Conservation (phyloP, 2,888 invertebrate genomes). For the Zaprionus lineosus region DNA sequence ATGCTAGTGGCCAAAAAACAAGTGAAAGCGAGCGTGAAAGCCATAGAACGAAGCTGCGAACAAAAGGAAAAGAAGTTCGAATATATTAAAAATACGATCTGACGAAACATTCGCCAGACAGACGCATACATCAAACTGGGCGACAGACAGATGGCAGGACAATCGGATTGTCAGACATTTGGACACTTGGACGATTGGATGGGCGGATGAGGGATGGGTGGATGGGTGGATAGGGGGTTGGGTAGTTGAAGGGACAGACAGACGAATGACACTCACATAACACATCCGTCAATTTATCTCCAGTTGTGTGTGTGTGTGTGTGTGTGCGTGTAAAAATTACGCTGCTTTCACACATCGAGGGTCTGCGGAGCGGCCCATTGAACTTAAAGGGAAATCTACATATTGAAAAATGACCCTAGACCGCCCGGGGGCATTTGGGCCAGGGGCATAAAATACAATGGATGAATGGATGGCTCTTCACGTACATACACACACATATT, state of each 20-base stretch:
- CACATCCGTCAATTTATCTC: constrained; percentile 70
- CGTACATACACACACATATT: constrained; percentile 33
- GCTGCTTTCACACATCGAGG: constrained; percentile 37
- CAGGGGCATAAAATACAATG: constrained; percentile 65
- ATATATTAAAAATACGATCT: constrained; percentile 17
- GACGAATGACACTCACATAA: constrained; percentile 53
- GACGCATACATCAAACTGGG: constrained; percentile 63
- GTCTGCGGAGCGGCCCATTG: constrained; percentile 51
- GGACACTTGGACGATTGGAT: no score
- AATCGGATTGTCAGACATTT: no score
- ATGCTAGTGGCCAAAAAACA: constrained; percentile 39
- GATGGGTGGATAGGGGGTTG: no score
- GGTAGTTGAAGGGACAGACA: no score
- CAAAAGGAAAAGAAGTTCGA: not conserved
- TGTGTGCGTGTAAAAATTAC: constrained; percentile 35
- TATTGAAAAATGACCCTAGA: constrained; percentile 70
- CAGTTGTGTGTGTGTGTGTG: constrained; percentile 36
- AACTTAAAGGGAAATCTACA: constrained; percentile 67
- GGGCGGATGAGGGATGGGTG: no score
- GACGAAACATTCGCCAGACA: constrained; percentile 49
- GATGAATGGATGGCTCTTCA: constrained; percentile 38
- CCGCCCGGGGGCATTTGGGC: constrained; percentile 4
- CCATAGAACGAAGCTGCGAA: not conserved
- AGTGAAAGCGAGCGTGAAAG: constrained; percentile 56
- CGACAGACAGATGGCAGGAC: no score